phyloP scores from a whole-genome alignment of 2,113 vertebrate species.

The Toxostoma redivivum region DNA sequence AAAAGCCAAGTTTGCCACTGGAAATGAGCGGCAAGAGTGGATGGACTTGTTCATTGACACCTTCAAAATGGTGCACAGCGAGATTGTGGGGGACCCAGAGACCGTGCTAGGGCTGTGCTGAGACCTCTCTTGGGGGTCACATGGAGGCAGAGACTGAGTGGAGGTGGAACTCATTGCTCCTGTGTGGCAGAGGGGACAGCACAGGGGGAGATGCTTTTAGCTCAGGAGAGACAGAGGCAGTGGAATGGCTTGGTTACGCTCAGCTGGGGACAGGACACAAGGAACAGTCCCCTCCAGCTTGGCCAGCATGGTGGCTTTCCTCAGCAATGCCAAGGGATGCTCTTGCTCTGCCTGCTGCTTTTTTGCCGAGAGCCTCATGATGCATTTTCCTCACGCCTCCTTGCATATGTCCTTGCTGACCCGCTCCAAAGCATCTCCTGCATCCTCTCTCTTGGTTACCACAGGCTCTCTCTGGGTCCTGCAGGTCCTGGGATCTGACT shows the following conservation, averaged over 20 bases:
- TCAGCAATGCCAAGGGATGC: background rate
- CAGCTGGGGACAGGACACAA: background rate
- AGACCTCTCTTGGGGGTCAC: background rate
- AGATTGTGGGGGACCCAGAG: slow-evolving; percentile 90
- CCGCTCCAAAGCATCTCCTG: background rate
- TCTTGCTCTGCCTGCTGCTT: background rate
- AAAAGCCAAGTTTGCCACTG: slow-evolving; percentile 92
- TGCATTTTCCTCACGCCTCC: background rate
- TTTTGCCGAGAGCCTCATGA: background rate
- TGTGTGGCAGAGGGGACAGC: background rate
- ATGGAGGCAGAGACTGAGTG: background rate
- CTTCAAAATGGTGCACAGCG: slow-evolving; percentile 93
- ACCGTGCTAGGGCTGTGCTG: slow-evolving; percentile 85
- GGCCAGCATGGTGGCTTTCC: background rate
- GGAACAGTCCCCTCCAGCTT: background rate
- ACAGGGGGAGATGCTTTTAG: background rate
- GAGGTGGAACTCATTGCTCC: background rate
- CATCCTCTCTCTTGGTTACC: background rate
- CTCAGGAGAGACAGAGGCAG: background rate
- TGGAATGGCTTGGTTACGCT: background rate
- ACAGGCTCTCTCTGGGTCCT: background rate
- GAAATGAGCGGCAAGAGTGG: slow-evolving; percentile 90
- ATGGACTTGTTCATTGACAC: slow-evolving; percentile 94
- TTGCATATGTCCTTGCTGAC: background rate
- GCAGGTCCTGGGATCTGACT: background rate